Evolutionary conservation across 92 coral and sea anemone genomes (phyloP).

Genomic region (Porites lobata): DNA sequence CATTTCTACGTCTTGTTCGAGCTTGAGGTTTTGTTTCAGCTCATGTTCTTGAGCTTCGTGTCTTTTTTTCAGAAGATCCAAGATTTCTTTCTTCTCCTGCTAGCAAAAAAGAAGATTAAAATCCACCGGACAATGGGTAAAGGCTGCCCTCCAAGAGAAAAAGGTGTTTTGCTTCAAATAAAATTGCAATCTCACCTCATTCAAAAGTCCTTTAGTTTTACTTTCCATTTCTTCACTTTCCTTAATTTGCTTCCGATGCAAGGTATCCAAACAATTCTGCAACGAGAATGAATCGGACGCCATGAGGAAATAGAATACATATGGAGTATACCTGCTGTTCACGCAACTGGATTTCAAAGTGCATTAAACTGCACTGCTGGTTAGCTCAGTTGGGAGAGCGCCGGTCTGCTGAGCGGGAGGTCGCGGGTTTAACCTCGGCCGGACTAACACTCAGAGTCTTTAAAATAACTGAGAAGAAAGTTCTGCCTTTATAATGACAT

Average conservation of each 20-base stretch:
- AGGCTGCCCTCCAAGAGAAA: background rate
- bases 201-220: conserved; percentile 81
- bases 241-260: conserved; percentile 50
- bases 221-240: conserved; percentile 89
- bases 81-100: conserved; percentile 84
- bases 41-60: conserved; percentile 85
- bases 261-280: conserved; percentile 30
- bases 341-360: too few species aligned
- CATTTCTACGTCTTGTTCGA: conserved; percentile 91
- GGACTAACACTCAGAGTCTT: too few species aligned
- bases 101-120: conserved; percentile 4
- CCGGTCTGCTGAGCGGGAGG: too few species aligned
- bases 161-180: background rate
- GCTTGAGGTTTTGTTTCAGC: conserved; percentile 83
- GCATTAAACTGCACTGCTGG: too few species aligned
- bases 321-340: too few species aligned
- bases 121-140: background rate
- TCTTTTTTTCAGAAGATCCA: conserved; percentile 78
- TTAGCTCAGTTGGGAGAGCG: too few species aligned
- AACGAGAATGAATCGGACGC: background rate
- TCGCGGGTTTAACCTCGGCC: too few species aligned
- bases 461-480: too few species aligned
- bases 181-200: conserved; percentile 64
- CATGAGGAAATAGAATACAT: too few species aligned
- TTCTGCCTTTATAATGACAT: too few species aligned